phyloP scores from a whole-genome alignment of 2,888 invertebrate genomes.

The Pristionchus entomophagus region DNA sequence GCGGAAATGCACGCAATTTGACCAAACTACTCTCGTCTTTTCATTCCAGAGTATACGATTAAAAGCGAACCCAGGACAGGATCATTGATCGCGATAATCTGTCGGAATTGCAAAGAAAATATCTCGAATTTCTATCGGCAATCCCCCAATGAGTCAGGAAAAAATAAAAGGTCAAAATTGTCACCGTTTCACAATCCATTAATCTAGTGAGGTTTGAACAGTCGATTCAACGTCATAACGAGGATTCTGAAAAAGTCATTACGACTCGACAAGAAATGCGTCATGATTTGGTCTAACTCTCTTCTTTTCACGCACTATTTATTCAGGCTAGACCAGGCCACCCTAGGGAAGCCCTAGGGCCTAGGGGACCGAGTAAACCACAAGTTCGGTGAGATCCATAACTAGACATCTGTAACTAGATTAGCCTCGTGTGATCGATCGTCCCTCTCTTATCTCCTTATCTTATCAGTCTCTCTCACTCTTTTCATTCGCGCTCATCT shows the following conservation, averaged over 20 bases:
- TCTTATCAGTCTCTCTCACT: not conserved
- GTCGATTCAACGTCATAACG: too few relatives aligned
- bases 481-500: conserved; percentile 23
- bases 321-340: too few relatives aligned
- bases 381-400: too few relatives aligned
- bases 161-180: too few relatives aligned
- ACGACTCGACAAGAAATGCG: too few relatives aligned
- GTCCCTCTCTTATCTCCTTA: not conserved
- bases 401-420: not conserved
- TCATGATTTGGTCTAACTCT: too few relatives aligned
- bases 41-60: not conserved
- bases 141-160: not conserved
- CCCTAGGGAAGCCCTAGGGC: too few relatives aligned
- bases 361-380: too few relatives aligned
- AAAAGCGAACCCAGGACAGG: not conserved
- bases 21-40: not conserved
- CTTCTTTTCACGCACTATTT: too few relatives aligned
- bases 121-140: too few relatives aligned
- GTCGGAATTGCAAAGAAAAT: not conserved
- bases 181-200: not conserved
- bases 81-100: conserved; percentile 4
- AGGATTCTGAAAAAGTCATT: too few relatives aligned
- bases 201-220: not conserved
- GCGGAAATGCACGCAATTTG: not conserved
- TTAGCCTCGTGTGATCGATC: not conserved